phyloP scores from a whole-genome alignment of 2,888 invertebrate genomes.

The Eupithecia abbreviata region DNA sequence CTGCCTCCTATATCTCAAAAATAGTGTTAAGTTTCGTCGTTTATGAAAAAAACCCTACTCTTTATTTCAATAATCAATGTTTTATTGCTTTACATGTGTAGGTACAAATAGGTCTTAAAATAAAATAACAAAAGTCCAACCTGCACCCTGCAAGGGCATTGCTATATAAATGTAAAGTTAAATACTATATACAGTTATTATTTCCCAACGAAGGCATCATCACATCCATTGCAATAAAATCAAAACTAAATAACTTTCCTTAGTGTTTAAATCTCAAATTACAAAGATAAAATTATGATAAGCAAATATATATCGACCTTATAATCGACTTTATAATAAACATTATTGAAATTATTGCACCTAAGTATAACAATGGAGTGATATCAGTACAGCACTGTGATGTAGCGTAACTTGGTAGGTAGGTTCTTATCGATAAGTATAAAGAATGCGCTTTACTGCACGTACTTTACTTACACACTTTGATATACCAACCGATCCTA shows the following conservation, averaged over 20 bases:
- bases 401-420: constrained; percentile 5
- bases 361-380: constrained; percentile 1
- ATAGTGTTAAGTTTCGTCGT: not conserved
- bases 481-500: not conserved
- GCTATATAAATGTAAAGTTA: no score
- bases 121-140: no score
- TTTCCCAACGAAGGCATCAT: not conserved
- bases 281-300: not conserved
- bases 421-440: constrained; percentile 9
- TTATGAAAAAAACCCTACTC: no score
- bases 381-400: constrained; percentile 7
- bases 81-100: no score
- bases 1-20: not conserved
- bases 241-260: not conserved
- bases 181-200: no score
- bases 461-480: constrained; percentile 4
- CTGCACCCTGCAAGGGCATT: no score
- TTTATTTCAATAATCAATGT: no score
- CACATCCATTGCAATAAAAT: not conserved
- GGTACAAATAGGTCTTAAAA: no score
- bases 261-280: not conserved
- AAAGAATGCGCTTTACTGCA: constrained; percentile 10
- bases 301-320: not conserved
- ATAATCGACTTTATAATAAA: not conserved
- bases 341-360: not conserved